Percentiles rank a stretch among this genome's conserved stretches.
Evolutionary conservation across 1,140 invertebrate genomes (phyloP).

Genomic region (Drosophila littoralis): DNA sequence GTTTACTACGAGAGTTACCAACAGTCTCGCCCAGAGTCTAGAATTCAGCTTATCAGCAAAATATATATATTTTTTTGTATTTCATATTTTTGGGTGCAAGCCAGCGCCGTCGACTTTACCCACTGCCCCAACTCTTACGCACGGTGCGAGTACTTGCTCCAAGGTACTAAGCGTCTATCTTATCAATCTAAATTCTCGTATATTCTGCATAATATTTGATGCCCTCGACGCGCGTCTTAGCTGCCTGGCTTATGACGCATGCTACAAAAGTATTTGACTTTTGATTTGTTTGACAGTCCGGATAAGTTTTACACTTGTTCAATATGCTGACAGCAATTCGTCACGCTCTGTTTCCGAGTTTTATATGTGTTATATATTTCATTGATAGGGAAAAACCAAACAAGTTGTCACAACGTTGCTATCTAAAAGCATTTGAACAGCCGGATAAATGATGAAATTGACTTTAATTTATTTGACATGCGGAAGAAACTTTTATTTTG

Average conservation of each 20-base stretch:
- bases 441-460: not conserved
- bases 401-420: not conserved
- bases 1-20: not conserved
- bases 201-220: slow-evolving; percentile 71
- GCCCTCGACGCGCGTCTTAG: slow-evolving; percentile 44
- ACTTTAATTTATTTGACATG: not conserved
- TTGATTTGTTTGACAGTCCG: slow-evolving; percentile 16
- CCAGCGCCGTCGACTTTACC: slow-evolving; percentile 39
- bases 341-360: slow-evolving; percentile 6
- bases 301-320: no score
- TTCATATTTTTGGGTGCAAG: slow-evolving; percentile 42
- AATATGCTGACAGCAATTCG: slow-evolving; percentile 6
- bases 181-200: slow-evolving; percentile 59
- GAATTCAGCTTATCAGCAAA: slow-evolving; percentile 50
- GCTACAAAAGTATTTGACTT: slow-evolving; percentile 17
- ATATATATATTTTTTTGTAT: not conserved
- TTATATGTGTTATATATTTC: not conserved
- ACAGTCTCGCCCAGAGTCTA: slow-evolving; percentile 3
- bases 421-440: not conserved
- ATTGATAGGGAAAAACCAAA: not conserved
- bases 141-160: not conserved
- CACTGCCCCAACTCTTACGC: slow-evolving; percentile 23
- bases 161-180: slow-evolving; percentile 40
- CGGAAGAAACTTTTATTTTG: not conserved
- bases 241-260: slow-evolving; percentile 30